Evolutionary conservation across 2,888 invertebrate genomes (phyloP).

Genomic region (Palloptera scutellata): DNA sequence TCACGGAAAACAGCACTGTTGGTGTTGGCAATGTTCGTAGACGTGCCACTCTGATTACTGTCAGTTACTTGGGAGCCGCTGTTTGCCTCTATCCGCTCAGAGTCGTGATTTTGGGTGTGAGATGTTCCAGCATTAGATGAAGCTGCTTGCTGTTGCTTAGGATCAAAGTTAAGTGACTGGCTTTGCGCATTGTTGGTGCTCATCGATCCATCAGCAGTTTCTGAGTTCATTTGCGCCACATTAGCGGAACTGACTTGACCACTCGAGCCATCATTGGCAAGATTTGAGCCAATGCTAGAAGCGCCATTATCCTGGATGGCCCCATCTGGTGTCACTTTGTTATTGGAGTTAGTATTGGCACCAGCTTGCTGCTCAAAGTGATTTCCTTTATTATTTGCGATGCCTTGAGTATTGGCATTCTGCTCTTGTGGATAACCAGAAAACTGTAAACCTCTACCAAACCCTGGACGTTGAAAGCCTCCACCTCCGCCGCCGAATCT

Average conservation of each 20-base stretch:
- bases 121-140: constrained; percentile 58
- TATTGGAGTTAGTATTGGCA: constrained; percentile 54
- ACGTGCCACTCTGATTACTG: constrained; percentile 50
- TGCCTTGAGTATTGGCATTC: constrained; percentile 48
- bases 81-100: constrained; percentile 48
- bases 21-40: constrained; percentile 56
- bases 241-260: constrained; percentile 61
- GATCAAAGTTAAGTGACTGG: constrained; percentile 57
- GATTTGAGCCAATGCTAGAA: constrained; percentile 59
- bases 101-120: constrained; percentile 41
- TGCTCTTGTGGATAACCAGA: constrained; percentile 25
- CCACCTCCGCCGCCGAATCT: constrained; percentile 23
- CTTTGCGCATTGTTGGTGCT: constrained; percentile 56
- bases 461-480: constrained; percentile 20
- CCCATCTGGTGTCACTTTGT: constrained; percentile 42
- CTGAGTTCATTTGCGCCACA: constrained; percentile 52
- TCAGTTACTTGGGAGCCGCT: constrained; percentile 53
- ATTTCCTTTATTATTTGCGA: constrained; percentile 43
- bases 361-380: constrained; percentile 56
- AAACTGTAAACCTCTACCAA: not conserved
- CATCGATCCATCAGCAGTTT: constrained; percentile 43
- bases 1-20: constrained; percentile 49
- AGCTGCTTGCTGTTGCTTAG: constrained; percentile 52
- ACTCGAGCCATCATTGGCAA: constrained; percentile 56
- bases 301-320: constrained; percentile 50